Base-by-base conservation (phyloP, 2,797 vertebrate species). In the Enteromius unitaeniatus region DNA sequence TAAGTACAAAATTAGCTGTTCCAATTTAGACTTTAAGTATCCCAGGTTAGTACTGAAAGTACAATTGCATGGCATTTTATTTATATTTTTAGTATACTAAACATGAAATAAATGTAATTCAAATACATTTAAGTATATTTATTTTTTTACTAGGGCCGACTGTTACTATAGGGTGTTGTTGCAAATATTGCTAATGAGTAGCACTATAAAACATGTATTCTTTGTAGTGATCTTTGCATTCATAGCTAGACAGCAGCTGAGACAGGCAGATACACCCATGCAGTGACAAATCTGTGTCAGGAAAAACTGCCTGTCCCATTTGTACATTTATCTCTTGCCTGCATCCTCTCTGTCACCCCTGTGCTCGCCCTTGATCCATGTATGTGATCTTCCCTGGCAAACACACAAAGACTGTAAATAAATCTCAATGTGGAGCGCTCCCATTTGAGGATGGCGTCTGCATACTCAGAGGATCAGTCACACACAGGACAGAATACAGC, bases 391-490 rank as follows among this genome's bases (percentile, higher is more conserved):
- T n/a, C 47, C 23, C 26, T 84, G 70, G 73, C 83, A 86, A 87
- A 58, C 51, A 62, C 75, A 72, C 64, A 70, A 81, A 58, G 17
- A 70, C 28, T 87, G 86, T 79, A 81, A 90, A 92, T 91, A 92
- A 92, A 92, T 91, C 86, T 88, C 83, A 68, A 77, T 88, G 86
- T 64, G 53, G 78, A 89, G 81, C 74, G 69, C 78, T 70, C 40
- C 82, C 78, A 55, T 88, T 86, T 78, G 85, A 89, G 81, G 84
- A 84, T 78, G 76, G 19, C 19, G 6, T 75, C 51, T 72, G 58
- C 64, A 58, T 11, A 87, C 88, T 90, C 83, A 85, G 67, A 65
- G 86, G 88, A 92, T 93, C 91, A 93, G 91, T 94, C 91, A 79
- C 79, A 34, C 85, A 83, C 86, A 64, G 23, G 40, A 31, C 65